These are phyloP conservation scores for Embidobia sp. DNA, from an alignment of 2,888 invertebrate genomes.

Conservation along the genomic window DNA sequence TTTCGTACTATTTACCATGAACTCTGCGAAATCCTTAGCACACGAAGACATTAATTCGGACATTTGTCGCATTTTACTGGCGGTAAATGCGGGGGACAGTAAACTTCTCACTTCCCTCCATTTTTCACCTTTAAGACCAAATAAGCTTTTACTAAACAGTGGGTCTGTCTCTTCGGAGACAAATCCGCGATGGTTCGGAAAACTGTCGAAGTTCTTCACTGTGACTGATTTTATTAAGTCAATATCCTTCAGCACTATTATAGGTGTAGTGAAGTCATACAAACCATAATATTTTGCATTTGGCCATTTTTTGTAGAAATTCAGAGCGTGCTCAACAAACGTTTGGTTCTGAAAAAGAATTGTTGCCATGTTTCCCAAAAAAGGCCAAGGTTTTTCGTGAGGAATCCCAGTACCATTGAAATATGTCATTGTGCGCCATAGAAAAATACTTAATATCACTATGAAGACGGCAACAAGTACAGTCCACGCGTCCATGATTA, in stretches of 20 bases:
- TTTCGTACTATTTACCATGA: too few species aligned
- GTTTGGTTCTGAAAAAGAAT: slow-evolving; percentile 22
- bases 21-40: too few species aligned
- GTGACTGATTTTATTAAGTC: not conserved
- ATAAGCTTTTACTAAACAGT: slow-evolving; percentile 67
- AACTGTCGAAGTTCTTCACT: too few species aligned
- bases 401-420: slow-evolving; percentile 1
- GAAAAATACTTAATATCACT: too few species aligned
- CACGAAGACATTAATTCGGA: too few species aligned
- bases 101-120: slow-evolving; percentile 77
- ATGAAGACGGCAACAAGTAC: too few species aligned
- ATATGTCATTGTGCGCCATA: not conserved
- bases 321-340: not conserved
- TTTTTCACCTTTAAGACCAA: slow-evolving; percentile 77
- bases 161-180: slow-evolving; percentile 58
- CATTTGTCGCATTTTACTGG: too few species aligned
- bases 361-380: slow-evolving; percentile 65
- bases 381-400: slow-evolving; percentile 27
- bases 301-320: slow-evolving; percentile 56
- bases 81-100: slow-evolving; percentile 30
- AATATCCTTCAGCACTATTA: slow-evolving; percentile 69
- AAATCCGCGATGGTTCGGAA: slow-evolving; percentile 68
- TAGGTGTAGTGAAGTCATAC: slow-evolving; percentile 70
- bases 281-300: slow-evolving; percentile 70
- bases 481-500: too few species aligned